Evolutionary conservation across 2,888 invertebrate species (phyloP).

Genomic region (Ormyrus thymus): DNA sequence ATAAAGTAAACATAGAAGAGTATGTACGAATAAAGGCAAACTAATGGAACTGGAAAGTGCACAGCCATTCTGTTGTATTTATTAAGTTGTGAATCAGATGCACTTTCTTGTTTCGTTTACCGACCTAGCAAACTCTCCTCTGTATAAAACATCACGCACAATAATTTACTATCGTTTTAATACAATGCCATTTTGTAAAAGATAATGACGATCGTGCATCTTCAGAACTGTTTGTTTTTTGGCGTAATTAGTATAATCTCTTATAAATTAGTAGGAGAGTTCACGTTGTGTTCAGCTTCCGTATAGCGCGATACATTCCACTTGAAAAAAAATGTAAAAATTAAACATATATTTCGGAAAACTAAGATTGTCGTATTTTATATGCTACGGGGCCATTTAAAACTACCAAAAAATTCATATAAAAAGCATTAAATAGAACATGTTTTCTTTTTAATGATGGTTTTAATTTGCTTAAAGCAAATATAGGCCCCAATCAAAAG

Average conservation of each 20-base stretch:
- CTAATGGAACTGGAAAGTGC: slow-evolving; percentile 34
- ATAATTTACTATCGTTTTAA: slow-evolving; percentile 18
- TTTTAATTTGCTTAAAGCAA: neutral
- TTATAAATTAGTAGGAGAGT: slow-evolving; percentile 43
- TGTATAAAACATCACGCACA: slow-evolving; percentile 26
- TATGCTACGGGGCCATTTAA: slow-evolving; percentile 3
- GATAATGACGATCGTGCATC: neutral
- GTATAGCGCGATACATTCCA: slow-evolving; percentile 73
- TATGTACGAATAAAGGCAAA: neutral
- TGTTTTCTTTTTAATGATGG: slow-evolving; percentile 12
- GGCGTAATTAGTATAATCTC: slow-evolving; percentile 17
- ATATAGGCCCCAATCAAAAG: too few species aligned
- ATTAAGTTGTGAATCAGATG: slow-evolving; percentile 34
- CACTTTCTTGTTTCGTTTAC: slow-evolving; percentile 39
- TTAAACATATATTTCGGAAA: slow-evolving; percentile 2
- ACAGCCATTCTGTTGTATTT: slow-evolving; percentile 32
- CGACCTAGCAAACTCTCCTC: slow-evolving; percentile 18
- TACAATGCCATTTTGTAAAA: neutral
- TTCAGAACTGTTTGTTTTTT: slow-evolving; percentile 1
- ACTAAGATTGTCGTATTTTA: slow-evolving; percentile 23
- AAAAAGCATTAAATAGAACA: neutral
- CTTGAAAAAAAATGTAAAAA: slow-evolving; percentile 61
- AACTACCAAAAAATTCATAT: neutral
- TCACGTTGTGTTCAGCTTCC: slow-evolving; percentile 69
- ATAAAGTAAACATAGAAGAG: neutral